phyloP scores from a whole-genome alignment of 2,113 vertebrate genomes.

The Phalacrocorax aristotelis region DNA sequence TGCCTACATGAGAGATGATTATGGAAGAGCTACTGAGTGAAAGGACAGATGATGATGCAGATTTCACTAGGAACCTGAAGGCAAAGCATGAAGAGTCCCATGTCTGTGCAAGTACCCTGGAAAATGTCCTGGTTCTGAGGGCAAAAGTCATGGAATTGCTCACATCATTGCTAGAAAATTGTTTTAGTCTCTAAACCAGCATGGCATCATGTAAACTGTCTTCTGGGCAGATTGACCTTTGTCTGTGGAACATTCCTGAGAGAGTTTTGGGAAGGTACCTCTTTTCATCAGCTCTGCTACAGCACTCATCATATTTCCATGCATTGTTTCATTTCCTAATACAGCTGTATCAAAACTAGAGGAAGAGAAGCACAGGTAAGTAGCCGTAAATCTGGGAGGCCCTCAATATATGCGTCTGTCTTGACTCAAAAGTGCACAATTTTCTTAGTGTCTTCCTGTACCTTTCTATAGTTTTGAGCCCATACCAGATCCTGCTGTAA shows the following conservation, averaged over 20 bases:
- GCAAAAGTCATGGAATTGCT: background rate
- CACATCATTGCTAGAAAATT: background rate
- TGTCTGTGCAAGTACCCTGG: background rate
- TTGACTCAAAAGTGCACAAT: background rate
- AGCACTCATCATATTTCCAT: background rate
- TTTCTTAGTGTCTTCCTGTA: background rate
- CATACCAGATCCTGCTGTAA: no score
- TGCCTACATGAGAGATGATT: background rate
- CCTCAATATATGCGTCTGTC: background rate
- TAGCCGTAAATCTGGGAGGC: background rate
- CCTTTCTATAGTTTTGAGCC: background rate
- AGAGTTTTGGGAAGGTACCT: background rate
- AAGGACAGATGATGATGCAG: background rate
- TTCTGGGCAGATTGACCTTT: background rate
- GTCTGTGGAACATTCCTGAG: background rate
- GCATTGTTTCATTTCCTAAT: background rate
- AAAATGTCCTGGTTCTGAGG: background rate
- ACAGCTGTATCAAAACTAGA: background rate
- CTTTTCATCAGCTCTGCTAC: accelerated
- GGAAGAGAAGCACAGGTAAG: background rate
- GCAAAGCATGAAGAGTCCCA: background rate
- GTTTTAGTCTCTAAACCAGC: background rate
- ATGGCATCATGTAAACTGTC: background rate
- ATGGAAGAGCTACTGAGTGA: background rate
- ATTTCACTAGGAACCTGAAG: background rate